A percentile compares a stretch with the other conserved stretches of the same genome.
Evolutionary conservation across 2,113 vertebrate species (phyloP).

Genomic region (Opisthocomus hoazin): DNA sequence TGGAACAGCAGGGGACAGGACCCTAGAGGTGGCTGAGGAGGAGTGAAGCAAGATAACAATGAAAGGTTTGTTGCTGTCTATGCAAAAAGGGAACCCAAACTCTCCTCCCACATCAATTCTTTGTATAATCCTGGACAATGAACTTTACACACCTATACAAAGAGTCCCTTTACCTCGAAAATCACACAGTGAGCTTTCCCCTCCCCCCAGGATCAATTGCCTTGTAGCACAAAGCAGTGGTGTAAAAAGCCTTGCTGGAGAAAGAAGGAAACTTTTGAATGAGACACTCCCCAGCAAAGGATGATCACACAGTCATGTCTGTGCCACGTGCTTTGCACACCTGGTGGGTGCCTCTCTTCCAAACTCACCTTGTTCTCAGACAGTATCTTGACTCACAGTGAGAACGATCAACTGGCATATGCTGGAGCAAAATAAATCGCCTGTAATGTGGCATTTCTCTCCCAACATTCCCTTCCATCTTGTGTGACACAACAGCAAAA

Average conservation of each 20-base stretch:
- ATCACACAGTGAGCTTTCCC: not conserved
- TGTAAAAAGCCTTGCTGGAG: not conserved
- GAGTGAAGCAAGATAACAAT: not conserved
- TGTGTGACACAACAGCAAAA: not conserved
- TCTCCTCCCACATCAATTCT: not conserved
- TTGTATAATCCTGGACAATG: not conserved
- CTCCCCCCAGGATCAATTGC: not conserved
- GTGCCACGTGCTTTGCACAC: not conserved
- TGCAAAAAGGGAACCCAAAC: not conserved
- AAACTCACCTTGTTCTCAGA: not conserved
- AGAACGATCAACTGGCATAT: not conserved
- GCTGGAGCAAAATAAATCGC: not conserved
- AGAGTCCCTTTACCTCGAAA: not conserved
- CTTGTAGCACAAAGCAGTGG: not conserved
- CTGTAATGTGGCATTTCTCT: not conserved
- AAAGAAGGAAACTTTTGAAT: not conserved
- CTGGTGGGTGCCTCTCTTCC: not conserved
- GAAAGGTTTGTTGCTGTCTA: not conserved
- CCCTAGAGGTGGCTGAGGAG: not conserved
- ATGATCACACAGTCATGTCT: not conserved
- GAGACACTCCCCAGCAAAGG: not conserved
- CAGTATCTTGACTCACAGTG: not conserved
- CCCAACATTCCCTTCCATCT: not conserved
- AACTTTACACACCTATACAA: not conserved
- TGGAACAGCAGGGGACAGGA: not conserved